These are phyloP conservation scores for Stictonetta naevosa DNA, from an alignment of 2,113 vertebrate genomes.

Conservation along the genomic window DNA sequence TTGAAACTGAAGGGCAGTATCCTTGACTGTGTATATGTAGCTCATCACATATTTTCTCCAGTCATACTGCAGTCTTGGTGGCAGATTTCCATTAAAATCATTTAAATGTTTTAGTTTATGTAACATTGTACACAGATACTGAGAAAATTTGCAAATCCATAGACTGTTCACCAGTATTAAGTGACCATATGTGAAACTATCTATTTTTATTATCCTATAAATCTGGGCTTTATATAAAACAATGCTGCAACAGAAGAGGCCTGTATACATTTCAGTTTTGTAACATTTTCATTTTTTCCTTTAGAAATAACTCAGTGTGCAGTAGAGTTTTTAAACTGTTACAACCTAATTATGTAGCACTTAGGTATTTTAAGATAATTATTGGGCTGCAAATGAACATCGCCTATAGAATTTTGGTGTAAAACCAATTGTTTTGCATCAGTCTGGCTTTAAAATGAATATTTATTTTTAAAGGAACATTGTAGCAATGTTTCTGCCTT, in stretches of 20 bases:
- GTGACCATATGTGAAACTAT: background rate
- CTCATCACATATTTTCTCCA: background rate
- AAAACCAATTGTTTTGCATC: background rate
- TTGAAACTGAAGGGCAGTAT: background rate
- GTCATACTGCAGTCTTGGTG: background rate
- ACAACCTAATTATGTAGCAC: background rate
- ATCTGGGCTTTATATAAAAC: background rate
- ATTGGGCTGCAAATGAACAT: background rate
- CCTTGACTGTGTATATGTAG: background rate
- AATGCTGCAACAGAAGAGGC: background rate
- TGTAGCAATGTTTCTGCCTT: background rate
- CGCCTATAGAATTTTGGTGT: background rate
- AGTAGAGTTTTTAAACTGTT: background rate
- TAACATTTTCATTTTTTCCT: slow-evolving; percentile 1
- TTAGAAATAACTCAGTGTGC: background rate
- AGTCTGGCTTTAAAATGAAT: background rate
- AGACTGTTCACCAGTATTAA: background rate
- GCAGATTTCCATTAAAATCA: background rate
- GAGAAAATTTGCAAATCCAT: background rate
- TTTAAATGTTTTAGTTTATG: background rate
- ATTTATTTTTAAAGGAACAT: background rate
- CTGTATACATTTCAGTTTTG: background rate
- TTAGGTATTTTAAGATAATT: background rate
- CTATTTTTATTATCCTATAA: background rate
- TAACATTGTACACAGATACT: background rate